Base-by-base conservation (phyloP, 2,797 vertebrate genomes). In the Chelidonichthys spinosus region DNA sequence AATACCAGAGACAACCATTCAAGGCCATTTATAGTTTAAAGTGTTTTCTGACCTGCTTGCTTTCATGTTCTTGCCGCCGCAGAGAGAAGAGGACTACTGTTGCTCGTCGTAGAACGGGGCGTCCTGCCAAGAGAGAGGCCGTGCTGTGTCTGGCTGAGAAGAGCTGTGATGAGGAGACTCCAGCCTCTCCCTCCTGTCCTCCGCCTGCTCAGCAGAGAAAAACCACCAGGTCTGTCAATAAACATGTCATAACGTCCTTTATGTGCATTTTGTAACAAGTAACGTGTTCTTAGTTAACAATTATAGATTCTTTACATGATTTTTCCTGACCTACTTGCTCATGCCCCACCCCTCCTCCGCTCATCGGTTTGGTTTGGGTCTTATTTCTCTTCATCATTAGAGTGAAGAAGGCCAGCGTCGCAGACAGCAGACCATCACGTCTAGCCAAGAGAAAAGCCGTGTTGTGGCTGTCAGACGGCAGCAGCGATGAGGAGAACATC, bases 51-150 rank as follows among this genome's bases (percentile, higher is more conserved):
- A 39, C 42, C 9, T 35, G 33, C 53, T 40, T 43, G 5, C 44
- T 58, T 25, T 42, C 39, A 33, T 43, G 2, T 17, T 59, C 9
- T 33, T 76, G 0, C 1, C 52, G n/a, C 55, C 60, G 6, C 3
- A 87, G 88, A 39, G 54, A 13, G 62, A 88, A 10, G n/a, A 74
- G 0, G 50, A 47, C 5, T 0, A 56, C 17, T n/a, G 58, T 50
- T 56, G 55, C n/a, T 2, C 2, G 15, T 44, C 7, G 0, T 0
- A 61, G 59, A 81, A 13, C 32, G 2, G 13, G 0, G 1, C 87
- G 87, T 7, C 54, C 52, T n/a, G 87, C 90, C 7, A 94, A 91
- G 81, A 81, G 35, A n/a, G 90, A 75, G 68, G 90, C 85, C 33
- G 25, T 78, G 60, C 36, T 4, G 1, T 53, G 50, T 70, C 75